Percentiles rank a stretch among this genome's conserved stretches.
These are phyloP conservation scores for Athalia rosae DNA, from an alignment of 2,888 invertebrate species.

Conservation along the genomic window DNA sequence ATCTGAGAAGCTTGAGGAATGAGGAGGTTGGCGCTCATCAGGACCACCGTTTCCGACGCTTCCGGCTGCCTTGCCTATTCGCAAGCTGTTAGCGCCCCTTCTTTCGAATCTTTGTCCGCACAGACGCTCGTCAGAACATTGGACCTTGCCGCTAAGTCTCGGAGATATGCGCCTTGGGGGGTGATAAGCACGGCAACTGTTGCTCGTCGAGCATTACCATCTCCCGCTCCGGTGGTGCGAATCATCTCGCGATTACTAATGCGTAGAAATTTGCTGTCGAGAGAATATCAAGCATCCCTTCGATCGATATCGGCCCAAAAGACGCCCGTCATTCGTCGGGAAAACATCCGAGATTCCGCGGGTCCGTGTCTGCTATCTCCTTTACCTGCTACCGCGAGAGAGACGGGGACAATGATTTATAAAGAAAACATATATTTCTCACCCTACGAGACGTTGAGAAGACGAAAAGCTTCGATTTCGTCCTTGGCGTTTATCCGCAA, in stretches of 20 bases:
- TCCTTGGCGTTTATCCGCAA: conserved; percentile 14
- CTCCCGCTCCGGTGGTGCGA: too few relatives aligned
- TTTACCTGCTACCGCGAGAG: neutral
- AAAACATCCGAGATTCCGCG: too few relatives aligned
- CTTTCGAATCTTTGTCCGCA: neutral
- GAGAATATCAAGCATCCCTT: too few relatives aligned
- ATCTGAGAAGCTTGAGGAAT: too few relatives aligned
- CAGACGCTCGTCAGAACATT: conserved; percentile 1
- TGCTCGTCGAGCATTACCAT: too few relatives aligned
- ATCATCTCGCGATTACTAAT: too few relatives aligned
- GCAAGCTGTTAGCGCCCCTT: conserved; percentile 5
- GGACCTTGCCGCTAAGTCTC: neutral
- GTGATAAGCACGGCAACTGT: neutral
- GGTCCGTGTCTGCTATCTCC: too few relatives aligned
- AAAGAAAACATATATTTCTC: conserved; percentile 28
- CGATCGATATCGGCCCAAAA: too few relatives aligned
- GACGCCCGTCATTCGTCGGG: too few relatives aligned
- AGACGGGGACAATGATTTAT: conserved; percentile 26
- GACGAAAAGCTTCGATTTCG: conserved; percentile 27
- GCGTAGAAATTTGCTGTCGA: too few relatives aligned
- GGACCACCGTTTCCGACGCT: neutral
- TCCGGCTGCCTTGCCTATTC: neutral
- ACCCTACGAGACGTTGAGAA: neutral
- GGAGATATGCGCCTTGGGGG: too few relatives aligned
- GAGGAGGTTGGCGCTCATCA: neutral